Base-by-base conservation (phyloP, 92 coral and sea anemone species). In the Umimayanthus chanpuru region DNA sequence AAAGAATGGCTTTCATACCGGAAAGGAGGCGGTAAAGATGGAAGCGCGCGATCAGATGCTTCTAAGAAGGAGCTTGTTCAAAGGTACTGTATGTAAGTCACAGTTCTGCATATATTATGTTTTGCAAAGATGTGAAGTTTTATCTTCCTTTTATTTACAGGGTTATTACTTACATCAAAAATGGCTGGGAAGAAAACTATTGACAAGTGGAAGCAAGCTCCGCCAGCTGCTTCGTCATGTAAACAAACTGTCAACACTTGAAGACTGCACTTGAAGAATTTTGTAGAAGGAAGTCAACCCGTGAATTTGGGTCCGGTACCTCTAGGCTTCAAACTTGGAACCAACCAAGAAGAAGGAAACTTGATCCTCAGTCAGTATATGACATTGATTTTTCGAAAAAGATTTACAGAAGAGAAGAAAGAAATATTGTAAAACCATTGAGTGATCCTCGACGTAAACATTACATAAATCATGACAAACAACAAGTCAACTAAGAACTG, bases 261-360 rank as follows among this genome's bases (percentile, higher is more conserved):
- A n/a, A n/a, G n/a, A n/a, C n/a, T 86, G 92, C 90, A 43, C 88
- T 90, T 30, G 90, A 90, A 72, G 92, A 86, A 56, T 87, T 91
- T 81, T 36, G 72, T 30, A 88, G 89, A 76, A 12, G 25, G 9
- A 91, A 89, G 65, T 77, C 82, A 67, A 30, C 83, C 55, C 56
- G 75, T 43, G 92, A 91, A 80, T 89, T 91, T 80, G 80, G 85
- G 84, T 39, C 90, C 5, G 79, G 94, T 74, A 88, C 89, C 20
- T 76, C 81, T 23, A 79, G 92, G 73, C 70, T 86, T 16, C 90
- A 90, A 82, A 83, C 92, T 25, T 89, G 92, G 92, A 92, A 81
- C 38, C 92, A 89, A 72, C 90, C 90, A 70, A 23, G 88, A 68
- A 92, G 85, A 58, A 77, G 94, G 39, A 91, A 92, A 78, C 87